These are phyloP conservation scores for Synergus japonicus DNA, from an alignment of 2,888 invertebrate genomes.

Conservation along the genomic window DNA sequence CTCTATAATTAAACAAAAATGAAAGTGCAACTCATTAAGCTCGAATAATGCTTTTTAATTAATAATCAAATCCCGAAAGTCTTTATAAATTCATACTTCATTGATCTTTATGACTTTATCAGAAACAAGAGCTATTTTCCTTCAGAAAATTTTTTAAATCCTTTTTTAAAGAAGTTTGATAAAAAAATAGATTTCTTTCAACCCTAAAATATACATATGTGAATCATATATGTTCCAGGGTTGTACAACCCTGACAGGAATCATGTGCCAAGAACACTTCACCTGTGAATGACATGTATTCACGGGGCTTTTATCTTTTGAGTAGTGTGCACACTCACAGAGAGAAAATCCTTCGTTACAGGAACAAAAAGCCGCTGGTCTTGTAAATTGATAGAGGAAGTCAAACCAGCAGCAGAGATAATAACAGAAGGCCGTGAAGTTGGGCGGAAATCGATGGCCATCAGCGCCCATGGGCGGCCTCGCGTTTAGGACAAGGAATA, in stretches of 20 bases:
- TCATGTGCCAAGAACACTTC: conserved; percentile 27
- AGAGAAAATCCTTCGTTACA: conserved; percentile 40
- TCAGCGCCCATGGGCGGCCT: conserved; percentile 94
- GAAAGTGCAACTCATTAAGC: background rate
- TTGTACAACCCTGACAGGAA: background rate
- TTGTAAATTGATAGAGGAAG: conserved; percentile 44
- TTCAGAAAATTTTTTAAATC: background rate
- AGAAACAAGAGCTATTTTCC: background rate
- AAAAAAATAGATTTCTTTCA: background rate
- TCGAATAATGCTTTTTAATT: conserved; percentile 4
- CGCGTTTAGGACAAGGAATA: conserved; percentile 97
- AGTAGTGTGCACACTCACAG: background rate
- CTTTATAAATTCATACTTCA: background rate
- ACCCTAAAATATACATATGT: no score
- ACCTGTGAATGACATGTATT: conserved; percentile 31
- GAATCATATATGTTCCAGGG: no score
- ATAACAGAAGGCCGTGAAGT: conserved; percentile 59
- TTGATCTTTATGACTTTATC: background rate
- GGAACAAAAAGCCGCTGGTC: conserved; percentile 49
- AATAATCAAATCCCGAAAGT: background rate
- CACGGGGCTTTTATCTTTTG: background rate
- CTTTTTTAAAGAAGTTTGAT: background rate
- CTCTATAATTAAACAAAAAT: background rate
- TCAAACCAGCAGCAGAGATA: conserved; percentile 53
- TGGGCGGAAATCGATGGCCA: conserved; percentile 77